These are phyloP conservation scores for Drosophila nikananu DNA, from an alignment of 1,140 invertebrate species.

Conservation along the genomic window DNA sequence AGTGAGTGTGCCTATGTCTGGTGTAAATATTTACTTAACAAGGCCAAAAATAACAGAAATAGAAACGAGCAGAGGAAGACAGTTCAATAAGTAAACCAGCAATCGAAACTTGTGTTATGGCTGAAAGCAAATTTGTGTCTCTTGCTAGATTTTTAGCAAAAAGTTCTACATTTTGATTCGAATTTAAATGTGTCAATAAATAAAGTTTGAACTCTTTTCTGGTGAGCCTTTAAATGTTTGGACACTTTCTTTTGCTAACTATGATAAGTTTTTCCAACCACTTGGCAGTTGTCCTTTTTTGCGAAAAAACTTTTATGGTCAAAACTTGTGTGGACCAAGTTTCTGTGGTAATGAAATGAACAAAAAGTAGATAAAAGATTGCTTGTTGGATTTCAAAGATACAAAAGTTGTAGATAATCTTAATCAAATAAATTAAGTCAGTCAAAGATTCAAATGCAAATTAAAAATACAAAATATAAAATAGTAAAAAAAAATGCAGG, in stretches of 20 bases:
- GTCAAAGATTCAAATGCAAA: not conserved
- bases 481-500: no score
- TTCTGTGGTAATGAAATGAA: not conserved
- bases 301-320: conserved; percentile 1
- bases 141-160: not conserved
- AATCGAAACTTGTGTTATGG: conserved; percentile 24
- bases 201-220: not conserved
- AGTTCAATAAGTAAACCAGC: conserved; percentile 34
- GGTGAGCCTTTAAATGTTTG: not conserved
- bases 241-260: not conserved
- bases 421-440: not conserved
- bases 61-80: conserved; percentile 17
- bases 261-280: not conserved
- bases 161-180: not conserved
- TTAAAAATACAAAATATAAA: not conserved
- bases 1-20: conserved; percentile 21
- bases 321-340: conserved; percentile 5
- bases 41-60: conserved; percentile 37
- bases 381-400: not conserved
- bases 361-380: not conserved
- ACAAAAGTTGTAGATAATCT: not conserved
- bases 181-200: conserved; percentile 5
- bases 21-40: conserved; percentile 34
- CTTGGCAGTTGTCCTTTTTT: conserved; percentile 19
- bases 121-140: conserved; percentile 41